These are phyloP conservation scores for Raillietiella orientalis DNA, from an alignment of 2,888 invertebrate species.

Conservation along the genomic window DNA sequence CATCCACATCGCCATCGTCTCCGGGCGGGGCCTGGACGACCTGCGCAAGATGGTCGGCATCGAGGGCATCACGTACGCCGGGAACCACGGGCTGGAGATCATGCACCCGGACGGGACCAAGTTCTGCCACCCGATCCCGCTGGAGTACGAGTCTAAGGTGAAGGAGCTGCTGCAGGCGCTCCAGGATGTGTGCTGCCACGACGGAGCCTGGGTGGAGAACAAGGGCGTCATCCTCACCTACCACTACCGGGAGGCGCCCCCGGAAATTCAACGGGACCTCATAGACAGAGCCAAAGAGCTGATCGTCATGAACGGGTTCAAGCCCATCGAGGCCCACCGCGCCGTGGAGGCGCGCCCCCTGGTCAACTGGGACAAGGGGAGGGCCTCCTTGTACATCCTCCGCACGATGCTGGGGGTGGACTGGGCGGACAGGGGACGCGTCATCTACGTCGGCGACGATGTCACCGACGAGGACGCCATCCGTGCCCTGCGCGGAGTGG, in stretches of 20 bases:
- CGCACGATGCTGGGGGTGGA: slow-evolving; percentile 64
- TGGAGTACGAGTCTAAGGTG: slow-evolving; percentile 34
- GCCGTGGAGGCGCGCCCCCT: slow-evolving; percentile 71
- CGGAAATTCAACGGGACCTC: slow-evolving; percentile 26
- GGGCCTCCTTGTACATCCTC: slow-evolving; percentile 61
- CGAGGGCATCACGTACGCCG: slow-evolving; percentile 62
- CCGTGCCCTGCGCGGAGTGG: slow-evolving; percentile 15
- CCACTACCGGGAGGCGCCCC: slow-evolving; percentile 53
- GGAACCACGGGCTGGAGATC: slow-evolving; percentile 60
- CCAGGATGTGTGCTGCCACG: slow-evolving; percentile 50
- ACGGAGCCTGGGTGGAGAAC: slow-evolving; percentile 74
- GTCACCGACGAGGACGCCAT: slow-evolving; percentile 12
- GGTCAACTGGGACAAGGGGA: slow-evolving; percentile 30
- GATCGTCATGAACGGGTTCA: slow-evolving; percentile 24
- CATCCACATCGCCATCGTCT: slow-evolving; percentile 15
- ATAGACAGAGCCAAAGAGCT: slow-evolving; percentile 33
- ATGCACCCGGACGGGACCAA: slow-evolving; percentile 63
- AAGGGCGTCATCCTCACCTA: slow-evolving; percentile 57
- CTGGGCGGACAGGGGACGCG: slow-evolving; percentile 46
- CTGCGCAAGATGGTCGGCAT: slow-evolving; percentile 71
- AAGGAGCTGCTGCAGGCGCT: slow-evolving; percentile 36
- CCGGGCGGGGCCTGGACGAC: slow-evolving; percentile 25
- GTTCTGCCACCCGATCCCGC: slow-evolving; percentile 67
- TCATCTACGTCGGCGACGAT: slow-evolving; percentile 15
- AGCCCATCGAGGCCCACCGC: slow-evolving; percentile 28